Percentiles rank a stretch among this genome's conserved stretches.
phyloP scores from a whole-genome alignment of 2,797 vertebrate species.

The Diplodus sargus region DNA sequence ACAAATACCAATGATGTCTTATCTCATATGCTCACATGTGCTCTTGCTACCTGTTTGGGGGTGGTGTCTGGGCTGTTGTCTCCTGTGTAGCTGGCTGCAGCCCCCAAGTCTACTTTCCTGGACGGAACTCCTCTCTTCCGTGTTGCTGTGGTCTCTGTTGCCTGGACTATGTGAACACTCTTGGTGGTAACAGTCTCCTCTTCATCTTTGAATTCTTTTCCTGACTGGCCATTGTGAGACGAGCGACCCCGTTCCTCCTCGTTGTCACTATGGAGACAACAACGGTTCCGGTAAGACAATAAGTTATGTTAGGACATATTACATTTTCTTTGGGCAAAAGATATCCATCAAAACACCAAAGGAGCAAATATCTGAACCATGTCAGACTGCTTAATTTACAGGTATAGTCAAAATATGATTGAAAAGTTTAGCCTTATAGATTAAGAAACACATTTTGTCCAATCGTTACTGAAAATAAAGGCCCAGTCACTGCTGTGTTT shows the following conservation, averaged over 20 bases:
- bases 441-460: background rate
- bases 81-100: constrained; percentile 94
- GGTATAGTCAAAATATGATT: background rate
- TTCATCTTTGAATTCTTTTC: constrained; percentile 96
- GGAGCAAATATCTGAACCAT: background rate
- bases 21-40: background rate
- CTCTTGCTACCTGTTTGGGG: constrained; percentile 84
- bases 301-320: background rate
- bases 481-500: background rate
- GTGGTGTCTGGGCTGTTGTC: constrained; percentile 85
- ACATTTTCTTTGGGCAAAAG: background rate
- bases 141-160: constrained; percentile 94
- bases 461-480: constrained; percentile 1
- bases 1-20: background rate
- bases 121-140: constrained; percentile 94
- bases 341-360: background rate
- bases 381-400: background rate
- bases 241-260: constrained; percentile 89
- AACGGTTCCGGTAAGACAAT: background rate
- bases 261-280: constrained; percentile 85
- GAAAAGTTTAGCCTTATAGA: background rate
- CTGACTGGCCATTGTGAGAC: constrained; percentile 85
- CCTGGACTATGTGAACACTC: constrained; percentile 94
- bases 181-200: constrained; percentile 96
- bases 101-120: constrained; percentile 95